Evolutionary conservation across 2,113 vertebrate genomes (phyloP), one percentile per base, ranked within the genome.

Genomic region (Steatornis caripensis): DNA sequence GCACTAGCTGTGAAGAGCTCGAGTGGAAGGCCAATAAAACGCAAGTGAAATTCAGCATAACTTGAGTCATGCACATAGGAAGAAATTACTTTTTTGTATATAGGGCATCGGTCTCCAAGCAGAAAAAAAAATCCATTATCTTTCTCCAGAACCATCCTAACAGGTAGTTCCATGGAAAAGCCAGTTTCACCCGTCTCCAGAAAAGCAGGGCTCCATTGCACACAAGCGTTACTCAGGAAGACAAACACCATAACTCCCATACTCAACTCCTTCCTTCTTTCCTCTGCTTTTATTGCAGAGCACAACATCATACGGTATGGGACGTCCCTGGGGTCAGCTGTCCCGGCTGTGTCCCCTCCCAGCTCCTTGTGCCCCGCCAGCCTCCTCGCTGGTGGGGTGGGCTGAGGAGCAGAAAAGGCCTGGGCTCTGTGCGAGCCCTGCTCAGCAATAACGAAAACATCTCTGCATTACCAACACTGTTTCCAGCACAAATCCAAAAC

Each of bases 181-280:
- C n/a, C 23, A 17, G 17, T 9, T 39, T 48, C 23, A 26, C 10
- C 21, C 7, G 6, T 45, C 26, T 45, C 39, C 26, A 55, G 39
- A 39, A 81, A 55, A 81, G 49, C 26, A 14, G 49, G 18, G 32
- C 30, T 51, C 76, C 29, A 78, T 13, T 15, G 15, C 27, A 21
- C 11, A 0, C 39, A 12, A 34, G 10, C 3, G 30, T n/a, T 43
- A n/a, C 37, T 43, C n/a, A 8, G 2, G 24, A 79, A 79, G 48
- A 53, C 13, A 53, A 53, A 65, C 4, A 2, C 13, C 4, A 0
- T 53, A 12, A 17, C 32, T 79, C 11, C 4, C 5, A 16, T 1
- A 0, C 6, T 17, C 16, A 9, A 3, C 21, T 26, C 39, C 29
- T 23, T 64, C 14, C 29, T 76, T 6, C 74, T 32, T 76, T 6